A percentile compares a stretch with the other conserved stretches of the same genome.
Conservation (phyloP, 2,888 invertebrate species). For the Cremastinae sp. region DNA sequence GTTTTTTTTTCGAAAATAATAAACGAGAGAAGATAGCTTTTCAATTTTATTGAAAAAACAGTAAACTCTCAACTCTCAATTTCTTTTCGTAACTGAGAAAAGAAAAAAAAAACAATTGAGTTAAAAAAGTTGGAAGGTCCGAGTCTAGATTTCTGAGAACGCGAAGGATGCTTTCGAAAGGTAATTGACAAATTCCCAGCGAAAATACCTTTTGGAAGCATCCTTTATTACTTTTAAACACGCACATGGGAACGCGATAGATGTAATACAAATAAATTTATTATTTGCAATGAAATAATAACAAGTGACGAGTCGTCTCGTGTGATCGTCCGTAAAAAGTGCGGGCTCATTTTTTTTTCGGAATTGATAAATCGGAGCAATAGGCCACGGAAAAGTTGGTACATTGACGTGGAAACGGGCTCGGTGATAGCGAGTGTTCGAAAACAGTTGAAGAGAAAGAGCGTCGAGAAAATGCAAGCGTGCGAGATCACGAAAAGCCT, state of each 20-base stretch:
- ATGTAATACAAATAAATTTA: not conserved
- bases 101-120: too few species aligned
- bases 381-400: conserved; percentile 30
- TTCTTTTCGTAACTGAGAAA: conserved; percentile 27
- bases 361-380: conserved; percentile 24
- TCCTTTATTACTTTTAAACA: conserved; percentile 64
- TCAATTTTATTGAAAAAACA: conserved; percentile 34
- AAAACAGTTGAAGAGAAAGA: conserved; percentile 64
- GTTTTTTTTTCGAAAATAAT: not conserved
- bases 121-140: too few species aligned
- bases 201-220: conserved; percentile 78
- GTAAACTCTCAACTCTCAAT: conserved; percentile 11
- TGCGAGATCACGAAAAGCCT: conserved; percentile 61
- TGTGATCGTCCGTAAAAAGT: not conserved
- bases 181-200: conserved; percentile 72
- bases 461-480: conserved; percentile 71
- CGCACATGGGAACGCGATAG: not conserved
- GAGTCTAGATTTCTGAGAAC: conserved; percentile 54
- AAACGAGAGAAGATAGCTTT: not conserved
- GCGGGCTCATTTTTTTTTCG: conserved; percentile 30
- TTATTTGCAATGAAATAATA: too few species aligned
- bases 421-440: conserved; percentile 61
- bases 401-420: not conserved
- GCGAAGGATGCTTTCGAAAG: conserved; percentile 79
- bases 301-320: not conserved